Percentiles rank a stretch among this genome's conserved stretches.
Conservation (phyloP, 2,888 invertebrate species). For the Dynastes maya region DNA sequence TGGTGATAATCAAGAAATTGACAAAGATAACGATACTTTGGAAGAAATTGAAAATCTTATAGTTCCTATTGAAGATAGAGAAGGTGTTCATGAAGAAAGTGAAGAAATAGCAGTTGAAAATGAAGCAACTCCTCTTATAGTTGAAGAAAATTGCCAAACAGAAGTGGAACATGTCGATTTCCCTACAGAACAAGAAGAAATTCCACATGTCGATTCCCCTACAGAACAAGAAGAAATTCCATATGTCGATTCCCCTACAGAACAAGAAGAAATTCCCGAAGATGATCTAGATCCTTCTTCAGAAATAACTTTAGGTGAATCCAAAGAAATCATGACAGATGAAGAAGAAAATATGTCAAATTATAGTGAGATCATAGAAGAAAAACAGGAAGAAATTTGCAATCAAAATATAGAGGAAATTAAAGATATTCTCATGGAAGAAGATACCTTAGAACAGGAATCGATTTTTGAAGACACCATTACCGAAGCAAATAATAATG, state of each 20-base stretch:
- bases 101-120: not conserved
- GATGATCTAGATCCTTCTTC: too few species aligned
- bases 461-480: not conserved
- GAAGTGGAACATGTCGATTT: not conserved
- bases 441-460: not conserved
- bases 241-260: too few species aligned
- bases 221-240: not conserved
- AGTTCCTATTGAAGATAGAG: not conserved
- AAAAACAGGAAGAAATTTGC: not conserved
- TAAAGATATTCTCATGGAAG: not conserved
- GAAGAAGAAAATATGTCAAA: conserved; percentile 4
- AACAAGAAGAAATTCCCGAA: not conserved
- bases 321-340: not conserved
- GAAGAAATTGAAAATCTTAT: too few species aligned
- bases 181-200: not conserved
- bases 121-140: too few species aligned
- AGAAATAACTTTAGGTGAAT: too few species aligned
- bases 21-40: too few species aligned
- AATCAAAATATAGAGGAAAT: conserved; percentile 8
- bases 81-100: not conserved
- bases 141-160: not conserved
- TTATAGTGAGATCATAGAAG: not conserved
- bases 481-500: not conserved
- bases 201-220: not conserved
- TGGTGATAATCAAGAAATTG: not conserved